Evolutionary conservation across 2,797 vertebrate species (phyloP).

Genomic region (Lagorchestes hirsutus): DNA sequence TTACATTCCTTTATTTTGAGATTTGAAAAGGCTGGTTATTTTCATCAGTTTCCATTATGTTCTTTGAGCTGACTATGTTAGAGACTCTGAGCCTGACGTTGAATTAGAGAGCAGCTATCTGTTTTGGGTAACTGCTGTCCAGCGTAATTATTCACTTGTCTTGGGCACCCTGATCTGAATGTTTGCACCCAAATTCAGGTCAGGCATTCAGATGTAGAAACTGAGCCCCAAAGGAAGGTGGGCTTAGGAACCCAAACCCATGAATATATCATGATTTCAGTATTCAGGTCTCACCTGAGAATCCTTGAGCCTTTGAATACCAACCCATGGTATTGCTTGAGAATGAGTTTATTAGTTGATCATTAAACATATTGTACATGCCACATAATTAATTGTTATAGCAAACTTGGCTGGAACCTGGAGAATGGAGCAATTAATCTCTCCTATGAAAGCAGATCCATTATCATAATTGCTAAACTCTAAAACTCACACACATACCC

Average conservation of each 20-base stretch:
- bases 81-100: conserved; percentile 56
- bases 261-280: conserved; percentile 38
- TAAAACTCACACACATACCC: conserved; percentile 66
- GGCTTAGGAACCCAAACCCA: conserved; percentile 44
- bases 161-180: conserved; percentile 52
- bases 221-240: conserved; percentile 37
- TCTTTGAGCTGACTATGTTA: conserved; percentile 47
- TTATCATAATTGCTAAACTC: conserved; percentile 83
- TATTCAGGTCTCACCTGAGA: conserved; percentile 48
- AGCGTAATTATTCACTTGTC: conserved; percentile 60
- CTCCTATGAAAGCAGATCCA: conserved; percentile 69
- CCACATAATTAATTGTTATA: conserved; percentile 83
- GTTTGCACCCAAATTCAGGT: conserved; percentile 45
- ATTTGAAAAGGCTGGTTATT: conserved; percentile 58
- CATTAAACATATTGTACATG: conserved; percentile 74
- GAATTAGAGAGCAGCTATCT: conserved; percentile 59
- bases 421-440: conserved; percentile 80
- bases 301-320: conserved; percentile 4
- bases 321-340: conserved; percentile 55
- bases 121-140: conserved; percentile 58
- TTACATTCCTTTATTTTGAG: conserved; percentile 50
- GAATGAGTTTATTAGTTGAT: conserved; percentile 80
- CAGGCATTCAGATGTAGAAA: conserved; percentile 52
- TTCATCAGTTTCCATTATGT: conserved; percentile 59
- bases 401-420: conserved; percentile 76